Evolutionary conservation across 1,140 invertebrate genomes (phyloP).

Genomic region (Leptestheria dahalacensis): DNA sequence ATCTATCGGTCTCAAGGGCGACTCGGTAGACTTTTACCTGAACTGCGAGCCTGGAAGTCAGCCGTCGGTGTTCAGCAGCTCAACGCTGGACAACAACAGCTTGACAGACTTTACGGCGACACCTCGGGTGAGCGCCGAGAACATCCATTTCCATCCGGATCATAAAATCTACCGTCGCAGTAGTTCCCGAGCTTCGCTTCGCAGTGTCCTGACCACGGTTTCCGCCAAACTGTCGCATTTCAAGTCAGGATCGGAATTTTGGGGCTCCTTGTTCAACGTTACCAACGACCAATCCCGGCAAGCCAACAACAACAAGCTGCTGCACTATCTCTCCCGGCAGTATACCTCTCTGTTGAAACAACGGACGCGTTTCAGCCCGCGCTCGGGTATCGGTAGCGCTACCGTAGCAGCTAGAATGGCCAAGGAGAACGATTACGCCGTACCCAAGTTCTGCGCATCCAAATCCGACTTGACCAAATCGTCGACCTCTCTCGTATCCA

Average conservation of each 20-base stretch:
- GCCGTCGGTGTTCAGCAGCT: constrained; percentile 1
- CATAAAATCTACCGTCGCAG: constrained; percentile 55
- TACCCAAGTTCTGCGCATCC: constrained; percentile 13
- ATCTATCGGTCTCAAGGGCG: constrained; percentile 2
- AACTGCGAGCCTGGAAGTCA: not conserved
- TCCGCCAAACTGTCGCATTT: constrained; percentile 22
- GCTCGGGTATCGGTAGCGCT: constrained; percentile 18
- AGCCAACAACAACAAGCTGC: constrained; percentile 19
- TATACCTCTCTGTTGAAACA: constrained; percentile 29
- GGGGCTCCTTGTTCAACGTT: constrained; percentile 13
- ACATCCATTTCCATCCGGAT: constrained; percentile 48
- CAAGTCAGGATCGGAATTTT: constrained; percentile 13
- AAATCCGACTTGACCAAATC: not conserved
- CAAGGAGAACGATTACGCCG: constrained; percentile 16
- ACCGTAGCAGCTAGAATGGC: constrained; percentile 23
- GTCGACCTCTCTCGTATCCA: not conserved
- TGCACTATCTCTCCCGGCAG: constrained; percentile 25
- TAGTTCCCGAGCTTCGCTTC: constrained; percentile 30
- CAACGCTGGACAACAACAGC: constrained; percentile 27
- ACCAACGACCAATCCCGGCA: constrained; percentile 1
- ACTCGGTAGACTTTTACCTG: constrained; percentile 1
- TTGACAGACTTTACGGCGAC: constrained; percentile 32
- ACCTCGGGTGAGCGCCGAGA: constrained; percentile 29
- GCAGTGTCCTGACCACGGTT: constrained; percentile 30
- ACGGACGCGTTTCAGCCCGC: constrained; percentile 17